phyloP scores from a whole-genome alignment of 1,140 invertebrate genomes.

The Apis cerana region DNA sequence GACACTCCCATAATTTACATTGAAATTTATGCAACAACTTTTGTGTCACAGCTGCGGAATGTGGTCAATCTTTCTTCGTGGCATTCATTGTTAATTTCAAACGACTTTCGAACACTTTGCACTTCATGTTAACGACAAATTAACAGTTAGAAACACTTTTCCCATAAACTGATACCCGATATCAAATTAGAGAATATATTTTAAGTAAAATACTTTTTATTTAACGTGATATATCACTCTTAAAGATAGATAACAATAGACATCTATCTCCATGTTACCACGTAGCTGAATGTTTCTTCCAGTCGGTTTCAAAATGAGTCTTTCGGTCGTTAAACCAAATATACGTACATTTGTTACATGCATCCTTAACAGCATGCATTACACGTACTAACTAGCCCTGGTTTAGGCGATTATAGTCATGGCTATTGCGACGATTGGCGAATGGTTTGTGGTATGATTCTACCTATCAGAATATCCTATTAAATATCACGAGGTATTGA shows the following conservation, averaged over 20 bases:
- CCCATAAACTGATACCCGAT: no score
- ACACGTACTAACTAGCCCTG: slow-evolving; percentile 13
- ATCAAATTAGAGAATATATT: no score
- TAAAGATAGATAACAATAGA: not conserved
- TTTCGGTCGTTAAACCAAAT: slow-evolving; percentile 34
- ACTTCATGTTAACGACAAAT: no score
- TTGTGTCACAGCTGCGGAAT: no score
- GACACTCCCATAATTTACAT: no score
- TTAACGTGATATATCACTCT: no score
- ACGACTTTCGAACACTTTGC: no score
- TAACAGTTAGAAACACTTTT: no score
- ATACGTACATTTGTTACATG: slow-evolving; percentile 36
- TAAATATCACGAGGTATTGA: not conserved
- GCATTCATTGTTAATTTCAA: no score
- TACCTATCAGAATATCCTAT: not conserved
- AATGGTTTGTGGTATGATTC: slow-evolving; percentile 27
- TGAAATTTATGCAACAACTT: no score
- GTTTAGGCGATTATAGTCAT: slow-evolving; percentile 30
- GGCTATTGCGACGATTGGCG: slow-evolving; percentile 26
- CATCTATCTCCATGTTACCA: slow-evolving; percentile 44
- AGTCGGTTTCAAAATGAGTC: slow-evolving; percentile 32
- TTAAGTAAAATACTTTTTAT: not conserved
- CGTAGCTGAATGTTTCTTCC: slow-evolving; percentile 38
- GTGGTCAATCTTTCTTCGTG: no score
- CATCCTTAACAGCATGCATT: slow-evolving; percentile 38